Evolutionary conservation across 2,113 vertebrate species (phyloP).

Genomic region (Eleginops maclovinus): DNA sequence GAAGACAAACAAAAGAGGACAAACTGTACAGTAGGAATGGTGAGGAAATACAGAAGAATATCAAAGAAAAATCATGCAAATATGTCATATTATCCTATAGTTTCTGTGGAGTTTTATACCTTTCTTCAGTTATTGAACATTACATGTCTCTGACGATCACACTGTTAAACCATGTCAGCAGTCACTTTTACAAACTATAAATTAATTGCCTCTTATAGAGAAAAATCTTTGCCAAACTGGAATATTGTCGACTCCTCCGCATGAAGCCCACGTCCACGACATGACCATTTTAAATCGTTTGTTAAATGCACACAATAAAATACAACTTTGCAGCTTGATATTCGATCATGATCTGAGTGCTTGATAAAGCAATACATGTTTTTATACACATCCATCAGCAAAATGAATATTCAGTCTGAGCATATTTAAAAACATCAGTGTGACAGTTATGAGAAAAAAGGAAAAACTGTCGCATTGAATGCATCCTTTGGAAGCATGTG

Average conservation of each 20-base stretch:
- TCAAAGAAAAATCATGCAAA: background rate
- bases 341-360: background rate
- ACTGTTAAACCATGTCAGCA: background rate
- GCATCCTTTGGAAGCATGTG: background rate
- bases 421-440: background rate
- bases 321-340: background rate
- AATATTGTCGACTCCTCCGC: slow-evolving; percentile 38
- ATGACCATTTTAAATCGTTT: slow-evolving; percentile 32
- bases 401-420: background rate
- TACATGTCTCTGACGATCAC: background rate
- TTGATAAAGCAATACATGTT: background rate
- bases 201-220: background rate
- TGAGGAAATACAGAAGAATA: background rate
- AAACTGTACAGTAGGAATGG: background rate
- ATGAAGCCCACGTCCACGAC: slow-evolving; percentile 25
- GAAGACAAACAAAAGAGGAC: background rate
- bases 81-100: no score
- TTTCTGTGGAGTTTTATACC: background rate
- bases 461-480: background rate
- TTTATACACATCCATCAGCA: background rate
- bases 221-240: background rate
- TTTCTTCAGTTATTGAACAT: background rate
- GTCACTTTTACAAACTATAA: slow-evolving; percentile 14
- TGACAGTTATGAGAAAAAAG: background rate
- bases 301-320: background rate